phyloP scores from a whole-genome alignment of 2,113 vertebrate genomes.

The Petromus typicus region DNA sequence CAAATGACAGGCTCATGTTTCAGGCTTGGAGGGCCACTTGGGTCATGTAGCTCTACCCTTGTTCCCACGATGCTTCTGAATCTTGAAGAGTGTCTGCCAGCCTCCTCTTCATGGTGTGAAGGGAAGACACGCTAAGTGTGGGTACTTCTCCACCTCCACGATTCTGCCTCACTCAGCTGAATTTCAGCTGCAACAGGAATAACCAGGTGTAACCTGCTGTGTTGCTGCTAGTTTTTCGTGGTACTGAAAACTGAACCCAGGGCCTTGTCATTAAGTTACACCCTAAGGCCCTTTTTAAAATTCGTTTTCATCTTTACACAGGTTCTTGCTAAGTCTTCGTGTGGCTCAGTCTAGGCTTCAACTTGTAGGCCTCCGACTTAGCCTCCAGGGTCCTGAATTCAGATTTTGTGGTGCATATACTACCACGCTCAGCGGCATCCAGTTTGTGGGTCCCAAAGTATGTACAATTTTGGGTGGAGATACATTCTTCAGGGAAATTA shows the following conservation, averaged over 20 bases:
- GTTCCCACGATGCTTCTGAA: neutral
- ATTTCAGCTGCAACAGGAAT: neutral
- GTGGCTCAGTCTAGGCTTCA: neutral
- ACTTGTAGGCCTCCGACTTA: neutral
- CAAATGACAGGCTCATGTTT: neutral
- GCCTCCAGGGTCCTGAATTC: neutral
- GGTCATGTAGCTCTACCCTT: neutral
- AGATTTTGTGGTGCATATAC: neutral
- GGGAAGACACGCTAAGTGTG: rapidly evolving
- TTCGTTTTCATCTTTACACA: neutral
- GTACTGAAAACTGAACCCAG: neutral
- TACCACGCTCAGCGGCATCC: neutral
- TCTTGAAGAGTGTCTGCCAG: neutral
- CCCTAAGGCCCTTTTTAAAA: neutral
- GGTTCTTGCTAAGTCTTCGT: neutral
- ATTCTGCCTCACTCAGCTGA: neutral
- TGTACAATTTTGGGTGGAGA: neutral
- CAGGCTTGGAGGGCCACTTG: conserved; percentile 3
- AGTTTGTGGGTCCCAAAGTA: neutral
- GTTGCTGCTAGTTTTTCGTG: neutral
- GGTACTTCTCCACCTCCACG: neutral
- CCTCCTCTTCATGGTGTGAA: neutral
- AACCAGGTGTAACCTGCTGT: neutral
- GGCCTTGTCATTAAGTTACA: neutral
- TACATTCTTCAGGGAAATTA: neutral